Evolutionary conservation across 2,113 vertebrate genomes (phyloP), one percentile per base, ranked within the genome.

Genomic region (Carollia perspicillata): DNA sequence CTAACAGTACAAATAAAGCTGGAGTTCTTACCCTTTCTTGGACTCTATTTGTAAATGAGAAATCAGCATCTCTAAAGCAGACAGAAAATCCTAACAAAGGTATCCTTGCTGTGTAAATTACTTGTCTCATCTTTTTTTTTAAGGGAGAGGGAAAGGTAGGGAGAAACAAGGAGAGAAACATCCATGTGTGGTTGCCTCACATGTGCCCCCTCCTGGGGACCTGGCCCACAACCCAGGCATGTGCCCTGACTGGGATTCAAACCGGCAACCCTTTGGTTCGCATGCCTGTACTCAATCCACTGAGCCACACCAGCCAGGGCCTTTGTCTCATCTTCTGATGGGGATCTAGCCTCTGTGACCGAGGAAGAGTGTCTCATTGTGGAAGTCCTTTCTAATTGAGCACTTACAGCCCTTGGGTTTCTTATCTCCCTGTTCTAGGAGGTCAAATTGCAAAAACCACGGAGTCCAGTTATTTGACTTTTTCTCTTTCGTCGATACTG

Each of bases 391-490:
- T 89, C 66, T 85, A 97, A 96, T 18, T 90, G 95, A 93, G 55
- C 80, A 37, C 92, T 95, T 87, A 87, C 69, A 84, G 89, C 65
- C 33, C 86, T 94, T 89, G 58, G 60, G 35, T 77, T 97, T 90
- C 84, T 95, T 90, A 96, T 94, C 84, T 83, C 81, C 84, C 84
- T 93, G 20, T 77, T 81, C 68, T 9, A 0, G 37, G 66, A 97
- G 95, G 96, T 95, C 95, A 97, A 89, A 89, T 35, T 74, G 90
- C 66, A 95, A 97, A 97, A 97, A 90, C 96, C 66, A 94, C 90
- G 93, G 96, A 97, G 97, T 97, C 77, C 94, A 95, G 96, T 97
- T 92, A 94, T 92, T 94, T 97, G 84, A 72, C 86, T 93, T 96
- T 95, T 93, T 94, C 74, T 80, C 74, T 93, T 68, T 90, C 96